These are phyloP conservation scores for Aphelocoma californica DNA, from an alignment of 2,797 vertebrate genomes.

Conservation along the genomic window DNA sequence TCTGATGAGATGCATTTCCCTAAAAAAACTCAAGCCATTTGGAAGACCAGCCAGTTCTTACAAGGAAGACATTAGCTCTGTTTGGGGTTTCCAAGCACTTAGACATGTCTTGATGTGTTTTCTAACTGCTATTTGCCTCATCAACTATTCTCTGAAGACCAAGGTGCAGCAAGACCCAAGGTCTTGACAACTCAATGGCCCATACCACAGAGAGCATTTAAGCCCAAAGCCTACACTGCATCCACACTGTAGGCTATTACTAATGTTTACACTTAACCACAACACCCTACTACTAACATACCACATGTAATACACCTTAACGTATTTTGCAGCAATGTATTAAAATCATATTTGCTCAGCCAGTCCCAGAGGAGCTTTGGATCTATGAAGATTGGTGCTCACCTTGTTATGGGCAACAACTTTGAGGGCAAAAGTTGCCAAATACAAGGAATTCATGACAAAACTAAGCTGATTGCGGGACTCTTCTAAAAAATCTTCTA, in stretches of 20 bases:
- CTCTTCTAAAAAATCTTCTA: conserved; percentile 97
- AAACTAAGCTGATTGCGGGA: conserved; percentile 98
- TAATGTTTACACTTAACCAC: background rate
- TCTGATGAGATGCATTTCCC: background rate
- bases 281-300: background rate
- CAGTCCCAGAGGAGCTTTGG: background rate
- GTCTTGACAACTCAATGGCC: background rate
- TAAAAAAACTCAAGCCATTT: background rate
- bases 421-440: conserved; percentile 96
- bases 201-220: background rate
- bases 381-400: background rate
- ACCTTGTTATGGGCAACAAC: conserved; percentile 97
- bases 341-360: background rate
- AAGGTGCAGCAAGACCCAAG: background rate
- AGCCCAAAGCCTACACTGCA: background rate
- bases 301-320: background rate
- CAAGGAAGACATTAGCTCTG: background rate
- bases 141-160: background rate
- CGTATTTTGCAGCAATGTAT: background rate
- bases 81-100: background rate
- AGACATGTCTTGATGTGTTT: background rate
- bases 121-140: background rate
- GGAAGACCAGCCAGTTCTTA: background rate
- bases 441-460: conserved; percentile 98
- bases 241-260: rapidly evolving